A percentile compares a stretch with the other conserved stretches of the same genome.
phyloP scores from a whole-genome alignment of 2,113 vertebrate species.

The Callaeas wilsoni region DNA sequence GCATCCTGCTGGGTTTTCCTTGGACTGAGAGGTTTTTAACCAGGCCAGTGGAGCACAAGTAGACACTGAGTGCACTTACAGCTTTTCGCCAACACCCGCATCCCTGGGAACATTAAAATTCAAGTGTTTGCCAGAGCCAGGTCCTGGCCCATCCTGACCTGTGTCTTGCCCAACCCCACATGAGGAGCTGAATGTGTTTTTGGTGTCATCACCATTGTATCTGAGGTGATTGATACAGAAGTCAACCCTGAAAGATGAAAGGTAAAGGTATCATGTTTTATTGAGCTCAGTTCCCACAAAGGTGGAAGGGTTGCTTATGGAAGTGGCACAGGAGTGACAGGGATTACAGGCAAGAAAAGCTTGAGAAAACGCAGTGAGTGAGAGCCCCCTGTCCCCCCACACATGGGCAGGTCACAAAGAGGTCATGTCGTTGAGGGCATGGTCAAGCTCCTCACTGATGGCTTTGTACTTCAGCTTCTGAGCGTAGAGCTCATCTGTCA shows the following conservation, averaged over 20 bases:
- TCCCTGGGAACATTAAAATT: background rate
- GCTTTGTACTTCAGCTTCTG: constrained; percentile 92
- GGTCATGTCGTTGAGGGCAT: constrained; percentile 87
- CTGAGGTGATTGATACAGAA: background rate
- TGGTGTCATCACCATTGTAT: rapidly evolving
- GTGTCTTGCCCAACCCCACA: rapidly evolving
- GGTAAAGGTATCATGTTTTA: constrained; percentile 41
- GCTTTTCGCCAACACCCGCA: rapidly evolving
- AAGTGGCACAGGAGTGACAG: background rate
- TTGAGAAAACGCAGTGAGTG: background rate
- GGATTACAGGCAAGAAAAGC: background rate
- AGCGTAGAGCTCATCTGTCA: constrained; percentile 84
- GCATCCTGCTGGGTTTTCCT: rapidly evolving
- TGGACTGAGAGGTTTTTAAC: background rate
- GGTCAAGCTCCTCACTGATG: constrained; percentile 88
- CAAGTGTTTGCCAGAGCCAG: background rate
- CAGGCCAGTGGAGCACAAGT: background rate
- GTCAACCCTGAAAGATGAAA: background rate
- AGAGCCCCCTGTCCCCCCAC: background rate
- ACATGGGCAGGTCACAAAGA: constrained; percentile 69
- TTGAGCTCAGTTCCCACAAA: constrained; percentile 23
- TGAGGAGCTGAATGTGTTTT: background rate
- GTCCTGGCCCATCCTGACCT: background rate
- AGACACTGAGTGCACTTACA: rapidly evolving
- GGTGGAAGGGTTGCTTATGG: background rate